phyloP scores from a whole-genome alignment of 2,888 invertebrate genomes.

The Aphidoletes aphidimyza region DNA sequence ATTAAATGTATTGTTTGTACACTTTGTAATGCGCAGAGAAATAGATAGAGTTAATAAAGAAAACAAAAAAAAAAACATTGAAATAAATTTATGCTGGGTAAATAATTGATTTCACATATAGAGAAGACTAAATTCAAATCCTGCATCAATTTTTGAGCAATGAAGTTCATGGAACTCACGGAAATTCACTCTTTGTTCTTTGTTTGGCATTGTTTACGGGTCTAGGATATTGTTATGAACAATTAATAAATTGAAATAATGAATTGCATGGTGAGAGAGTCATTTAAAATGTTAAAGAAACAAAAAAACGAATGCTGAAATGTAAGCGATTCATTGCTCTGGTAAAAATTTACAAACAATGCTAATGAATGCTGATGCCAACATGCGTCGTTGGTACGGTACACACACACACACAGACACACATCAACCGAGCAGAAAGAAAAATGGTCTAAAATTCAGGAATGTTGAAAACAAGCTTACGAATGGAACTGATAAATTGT shows the following conservation, averaged over 20 bases:
- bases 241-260: constrained; percentile 27
- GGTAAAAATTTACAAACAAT: constrained; percentile 24
- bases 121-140: not conserved
- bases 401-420: not conserved
- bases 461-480: not conserved
- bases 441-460: not conserved
- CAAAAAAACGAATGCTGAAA: no score
- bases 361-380: not conserved
- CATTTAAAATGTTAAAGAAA: not conserved
- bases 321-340: no score
- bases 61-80: no score
- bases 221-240: not conserved
- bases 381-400: no score
- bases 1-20: no score
- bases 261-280: constrained; percentile 16
- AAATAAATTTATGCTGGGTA: no score
- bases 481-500: not conserved
- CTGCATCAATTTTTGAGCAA: not conserved
- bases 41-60: no score
- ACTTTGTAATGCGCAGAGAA: not conserved
- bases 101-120: no score
- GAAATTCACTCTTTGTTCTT: constrained; percentile 12
- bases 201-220: not conserved
- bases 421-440: not conserved
- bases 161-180: constrained; percentile 12